A percentile compares a stretch with the other conserved stretches of the same genome.
Conservation (phyloP, 53 echinoderm and acorn worm genomes). For the Echinometra lucunter region DNA sequence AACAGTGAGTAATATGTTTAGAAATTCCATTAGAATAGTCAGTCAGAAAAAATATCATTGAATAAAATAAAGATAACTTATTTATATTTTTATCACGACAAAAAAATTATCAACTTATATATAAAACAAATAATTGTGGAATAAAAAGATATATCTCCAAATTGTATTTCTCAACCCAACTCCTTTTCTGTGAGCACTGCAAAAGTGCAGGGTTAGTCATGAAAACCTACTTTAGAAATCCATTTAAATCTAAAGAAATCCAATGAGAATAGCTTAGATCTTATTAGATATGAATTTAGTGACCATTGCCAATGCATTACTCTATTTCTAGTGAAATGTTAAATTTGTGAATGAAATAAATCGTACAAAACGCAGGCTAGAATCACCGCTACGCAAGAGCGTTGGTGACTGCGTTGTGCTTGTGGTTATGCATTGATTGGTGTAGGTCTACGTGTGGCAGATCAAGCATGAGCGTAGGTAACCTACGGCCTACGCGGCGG, state of each 20-base stretch:
- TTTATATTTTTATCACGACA: not conserved
- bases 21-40: not conserved
- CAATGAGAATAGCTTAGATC: not conserved
- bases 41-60: not conserved
- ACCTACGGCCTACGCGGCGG: too few species aligned
- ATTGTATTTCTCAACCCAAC: not conserved
- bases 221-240: not conserved
- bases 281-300: not conserved
- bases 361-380: not conserved
- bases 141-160: not conserved
- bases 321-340: not conserved
- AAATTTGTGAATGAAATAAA: not conserved
- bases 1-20: not conserved
- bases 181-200: constrained; percentile 61
- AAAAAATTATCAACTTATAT: not conserved
- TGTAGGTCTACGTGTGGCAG: not conserved
- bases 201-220: constrained; percentile 24
- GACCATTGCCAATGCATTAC: not conserved
- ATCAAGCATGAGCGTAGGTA: too few species aligned
- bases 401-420: not conserved
- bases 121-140: not conserved
- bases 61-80: not conserved
- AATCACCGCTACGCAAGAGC: not conserved
- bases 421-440: not conserved
- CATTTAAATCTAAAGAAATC: not conserved